These are phyloP conservation scores for Cervus canadensis DNA, from an alignment of 2,113 vertebrate species.

Conservation along the genomic window DNA sequence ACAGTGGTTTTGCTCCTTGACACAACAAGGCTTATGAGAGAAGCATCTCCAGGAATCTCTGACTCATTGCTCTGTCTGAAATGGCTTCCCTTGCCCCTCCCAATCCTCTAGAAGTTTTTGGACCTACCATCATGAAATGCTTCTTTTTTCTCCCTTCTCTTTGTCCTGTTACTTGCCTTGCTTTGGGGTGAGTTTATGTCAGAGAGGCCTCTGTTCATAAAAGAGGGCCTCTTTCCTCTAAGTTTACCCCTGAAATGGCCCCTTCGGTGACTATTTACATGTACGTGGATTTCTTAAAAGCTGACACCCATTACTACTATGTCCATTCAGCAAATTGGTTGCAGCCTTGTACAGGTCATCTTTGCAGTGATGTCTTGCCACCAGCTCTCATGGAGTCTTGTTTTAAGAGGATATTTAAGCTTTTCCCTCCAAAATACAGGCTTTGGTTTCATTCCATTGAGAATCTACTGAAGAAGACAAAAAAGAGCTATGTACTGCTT, in stretches of 20 bases:
- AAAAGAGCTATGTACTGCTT: not conserved
- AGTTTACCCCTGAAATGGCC: not conserved
- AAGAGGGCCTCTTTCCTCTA: not conserved
- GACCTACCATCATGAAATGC: not conserved
- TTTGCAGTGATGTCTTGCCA: not conserved
- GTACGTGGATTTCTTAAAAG: not conserved
- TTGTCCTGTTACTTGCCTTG: not conserved
- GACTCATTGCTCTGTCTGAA: rapidly evolving
- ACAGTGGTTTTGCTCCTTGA: not conserved
- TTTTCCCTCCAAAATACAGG: not conserved
- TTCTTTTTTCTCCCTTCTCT: not conserved
- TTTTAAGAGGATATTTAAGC: not conserved
- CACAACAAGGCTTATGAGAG: not conserved
- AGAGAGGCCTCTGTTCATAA: not conserved
- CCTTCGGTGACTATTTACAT: not conserved
- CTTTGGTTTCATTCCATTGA: not conserved
- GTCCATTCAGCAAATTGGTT: not conserved
- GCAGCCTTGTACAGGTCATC: not conserved
- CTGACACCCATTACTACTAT: not conserved
- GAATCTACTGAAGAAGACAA: not conserved
- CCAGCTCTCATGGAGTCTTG: not conserved
- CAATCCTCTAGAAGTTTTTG: not conserved
- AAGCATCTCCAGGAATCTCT: not conserved
- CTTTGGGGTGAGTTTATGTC: not conserved
- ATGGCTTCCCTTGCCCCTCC: not conserved